These are phyloP conservation scores for Lasioglossum vierecki DNA, from an alignment of 2,888 invertebrate genomes.

Conservation along the genomic window DNA sequence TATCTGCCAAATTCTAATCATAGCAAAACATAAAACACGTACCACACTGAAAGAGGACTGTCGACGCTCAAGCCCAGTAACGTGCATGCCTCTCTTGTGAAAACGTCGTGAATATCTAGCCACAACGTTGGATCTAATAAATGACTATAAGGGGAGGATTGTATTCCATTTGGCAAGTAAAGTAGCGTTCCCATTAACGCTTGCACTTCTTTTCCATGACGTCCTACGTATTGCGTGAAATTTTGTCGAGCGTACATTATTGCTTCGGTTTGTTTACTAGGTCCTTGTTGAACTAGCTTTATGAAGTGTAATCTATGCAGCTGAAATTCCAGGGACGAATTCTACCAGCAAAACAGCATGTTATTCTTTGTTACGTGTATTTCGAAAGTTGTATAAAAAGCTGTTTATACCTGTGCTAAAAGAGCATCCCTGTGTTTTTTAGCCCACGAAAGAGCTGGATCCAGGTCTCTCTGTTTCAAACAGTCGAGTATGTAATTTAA, in stretches of 20 bases:
- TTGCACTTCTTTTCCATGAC: conserved; percentile 93
- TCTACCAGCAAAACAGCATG: conserved; percentile 77
- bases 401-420: background rate
- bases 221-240: conserved; percentile 92
- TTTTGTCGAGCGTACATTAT: conserved; percentile 93
- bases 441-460: conserved; percentile 95
- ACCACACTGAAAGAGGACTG: conserved; percentile 95
- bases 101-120: conserved; percentile 92
- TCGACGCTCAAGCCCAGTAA: conserved; percentile 95
- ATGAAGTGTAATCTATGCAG: conserved; percentile 93
- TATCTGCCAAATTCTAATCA: background rate
- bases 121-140: conserved; percentile 91
- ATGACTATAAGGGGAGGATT: conserved; percentile 91
- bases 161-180: conserved; percentile 91
- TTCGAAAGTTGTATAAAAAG: conserved; percentile 29
- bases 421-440: conserved; percentile 90
- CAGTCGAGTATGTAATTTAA: conserved; percentile 95
- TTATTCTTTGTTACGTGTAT: background rate
- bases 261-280: conserved; percentile 91
- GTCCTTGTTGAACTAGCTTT: conserved; percentile 88
- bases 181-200: conserved; percentile 94
- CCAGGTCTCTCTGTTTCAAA: conserved; percentile 91
- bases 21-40: conserved; percentile 66
- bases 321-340: conserved; percentile 91
- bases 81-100: conserved; percentile 96